Percentiles rank a stretch among this genome's conserved stretches.
phyloP scores from a whole-genome alignment of 2,113 vertebrate species.

The Zapus hudsonius region DNA sequence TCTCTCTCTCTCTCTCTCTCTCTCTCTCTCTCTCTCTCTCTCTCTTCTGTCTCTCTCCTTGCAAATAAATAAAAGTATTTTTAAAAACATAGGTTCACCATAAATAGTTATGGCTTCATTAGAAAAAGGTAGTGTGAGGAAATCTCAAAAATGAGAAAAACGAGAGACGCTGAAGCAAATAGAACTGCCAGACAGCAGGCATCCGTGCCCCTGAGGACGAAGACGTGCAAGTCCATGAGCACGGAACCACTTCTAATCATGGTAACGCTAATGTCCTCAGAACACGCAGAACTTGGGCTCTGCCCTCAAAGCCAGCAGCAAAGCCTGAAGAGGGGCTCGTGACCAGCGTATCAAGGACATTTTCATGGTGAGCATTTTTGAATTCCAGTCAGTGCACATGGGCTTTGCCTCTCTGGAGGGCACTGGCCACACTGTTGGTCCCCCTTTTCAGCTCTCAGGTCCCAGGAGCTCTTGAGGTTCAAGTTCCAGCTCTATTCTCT shows the following conservation, averaged over 20 bases:
- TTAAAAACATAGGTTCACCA: background rate
- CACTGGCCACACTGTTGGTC: background rate
- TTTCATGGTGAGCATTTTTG: slow-evolving; percentile 28
- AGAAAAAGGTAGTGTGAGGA: background rate
- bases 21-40: no score
- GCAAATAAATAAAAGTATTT: no score
- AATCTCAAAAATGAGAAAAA: background rate
- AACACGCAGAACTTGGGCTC: slow-evolving; percentile 37
- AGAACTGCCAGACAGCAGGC: background rate
- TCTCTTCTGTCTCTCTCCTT: no score
- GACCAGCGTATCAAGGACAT: background rate
- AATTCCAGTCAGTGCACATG: no score
- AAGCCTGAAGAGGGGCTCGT: background rate
- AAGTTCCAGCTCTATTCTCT: background rate
- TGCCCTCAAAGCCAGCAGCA: background rate
- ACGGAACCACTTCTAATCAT: slow-evolving; percentile 32
- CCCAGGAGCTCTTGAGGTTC: background rate
- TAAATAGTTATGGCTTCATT: background rate
- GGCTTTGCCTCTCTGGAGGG: background rate
- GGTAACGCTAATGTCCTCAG: slow-evolving; percentile 14
- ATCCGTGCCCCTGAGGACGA: background rate
- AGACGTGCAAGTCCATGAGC: slow-evolving; percentile 24
- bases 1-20: no score
- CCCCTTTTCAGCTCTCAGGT: slow-evolving; percentile 12
- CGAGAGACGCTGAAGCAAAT: background rate